Evolutionary conservation across 2,888 invertebrate genomes (phyloP).

Genomic region (Chalcosyrphus nemorum): DNA sequence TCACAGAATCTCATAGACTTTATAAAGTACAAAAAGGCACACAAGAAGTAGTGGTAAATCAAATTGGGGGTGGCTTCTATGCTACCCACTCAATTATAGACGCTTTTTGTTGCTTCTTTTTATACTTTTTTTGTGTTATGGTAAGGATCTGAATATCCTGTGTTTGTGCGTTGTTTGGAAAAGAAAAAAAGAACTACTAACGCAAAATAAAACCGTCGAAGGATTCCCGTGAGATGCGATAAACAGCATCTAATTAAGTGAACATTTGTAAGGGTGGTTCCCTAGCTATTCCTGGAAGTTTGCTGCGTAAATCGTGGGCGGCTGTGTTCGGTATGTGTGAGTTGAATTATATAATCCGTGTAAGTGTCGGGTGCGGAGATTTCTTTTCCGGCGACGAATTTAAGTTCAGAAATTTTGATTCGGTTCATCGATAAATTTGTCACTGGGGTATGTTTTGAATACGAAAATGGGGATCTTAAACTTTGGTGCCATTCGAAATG

Average conservation of each 20-base stretch:
- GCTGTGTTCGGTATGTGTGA: background rate
- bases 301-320: background rate
- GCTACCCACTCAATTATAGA: slow-evolving; percentile 12
- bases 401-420: background rate
- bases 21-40: background rate
- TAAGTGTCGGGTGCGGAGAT: background rate
- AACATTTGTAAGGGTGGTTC: background rate
- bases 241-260: slow-evolving; percentile 21
- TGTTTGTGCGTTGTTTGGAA: background rate
- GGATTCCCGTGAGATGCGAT: slow-evolving; percentile 28
- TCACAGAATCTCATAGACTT: background rate
- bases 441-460: background rate
- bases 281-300: background rate
- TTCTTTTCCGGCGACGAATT: background rate
- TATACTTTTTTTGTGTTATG: background rate
- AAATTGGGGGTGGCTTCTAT: slow-evolving; percentile 13
- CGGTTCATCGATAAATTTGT: slow-evolving; percentile 4
- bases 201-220: background rate
- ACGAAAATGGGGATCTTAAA: background rate
- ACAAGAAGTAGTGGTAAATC: background rate
- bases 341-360: background rate
- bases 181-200: too few species aligned
- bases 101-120: background rate
- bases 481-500: background rate
- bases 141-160: background rate